Percentiles rank a stretch among this genome's conserved stretches.
Evolutionary conservation across 2,113 vertebrate genomes (phyloP).

Genomic region (Silurus asotus): DNA sequence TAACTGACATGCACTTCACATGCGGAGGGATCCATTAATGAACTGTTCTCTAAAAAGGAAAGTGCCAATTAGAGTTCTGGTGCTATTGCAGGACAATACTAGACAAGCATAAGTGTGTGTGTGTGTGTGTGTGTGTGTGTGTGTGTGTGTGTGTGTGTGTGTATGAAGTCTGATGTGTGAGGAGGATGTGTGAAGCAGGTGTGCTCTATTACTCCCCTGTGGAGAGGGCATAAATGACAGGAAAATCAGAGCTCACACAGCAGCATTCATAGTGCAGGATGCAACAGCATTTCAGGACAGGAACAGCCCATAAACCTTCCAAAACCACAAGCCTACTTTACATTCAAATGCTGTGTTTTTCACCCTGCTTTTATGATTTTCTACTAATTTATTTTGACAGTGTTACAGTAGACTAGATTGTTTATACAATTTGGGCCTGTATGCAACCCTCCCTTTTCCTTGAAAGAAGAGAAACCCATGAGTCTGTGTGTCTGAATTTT

Average conservation of each 20-base stretch:
- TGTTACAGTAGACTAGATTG: not conserved
- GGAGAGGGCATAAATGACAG: slow-evolving; percentile 42
- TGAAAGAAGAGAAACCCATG: slow-evolving; percentile 25
- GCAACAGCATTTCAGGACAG: slow-evolving; percentile 45
- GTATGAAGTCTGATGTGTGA: slow-evolving; percentile 4
- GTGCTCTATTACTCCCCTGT: slow-evolving; percentile 48
- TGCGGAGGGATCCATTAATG: not conserved
- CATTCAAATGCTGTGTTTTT: slow-evolving; percentile 19
- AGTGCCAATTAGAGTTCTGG: not conserved
- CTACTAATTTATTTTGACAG: not conserved
- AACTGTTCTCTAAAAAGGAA: not conserved
- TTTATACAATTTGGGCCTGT: not conserved
- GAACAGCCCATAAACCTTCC: slow-evolving; percentile 39
- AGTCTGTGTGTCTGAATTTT: slow-evolving; percentile 13
- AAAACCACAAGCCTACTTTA: slow-evolving; percentile 27
- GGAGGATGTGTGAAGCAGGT: slow-evolving; percentile 54
- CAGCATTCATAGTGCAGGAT: slow-evolving; percentile 49
- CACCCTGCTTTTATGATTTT: slow-evolving; percentile 1
- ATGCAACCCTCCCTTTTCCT: not conserved
- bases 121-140: not conserved
- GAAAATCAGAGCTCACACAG: slow-evolving; percentile 43
- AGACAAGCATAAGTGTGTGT: not conserved
- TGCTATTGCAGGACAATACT: not conserved
- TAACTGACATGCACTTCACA: not conserved
- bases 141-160: slow-evolving; percentile 1